phyloP scores from a whole-genome alignment of 2,888 invertebrate genomes.

The Melipona bicolor region DNA sequence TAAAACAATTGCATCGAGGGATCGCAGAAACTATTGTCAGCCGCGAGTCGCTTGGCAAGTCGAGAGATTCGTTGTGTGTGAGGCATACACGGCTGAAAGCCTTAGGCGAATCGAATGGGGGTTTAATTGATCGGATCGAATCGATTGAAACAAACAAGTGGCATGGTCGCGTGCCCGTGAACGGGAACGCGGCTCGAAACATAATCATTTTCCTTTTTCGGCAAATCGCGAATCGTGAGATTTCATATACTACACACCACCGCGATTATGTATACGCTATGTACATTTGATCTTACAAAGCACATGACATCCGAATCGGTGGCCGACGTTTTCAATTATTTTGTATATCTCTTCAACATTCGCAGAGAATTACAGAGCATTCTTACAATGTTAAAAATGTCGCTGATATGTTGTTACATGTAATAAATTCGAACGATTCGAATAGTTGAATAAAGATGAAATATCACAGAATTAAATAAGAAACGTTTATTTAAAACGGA shows the following conservation, averaged over 20 bases:
- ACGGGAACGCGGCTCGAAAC: constrained; percentile 47
- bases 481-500: not conserved
- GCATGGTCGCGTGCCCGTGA: constrained; percentile 51
- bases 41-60: constrained; percentile 50
- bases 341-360: not conserved
- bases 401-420: constrained; percentile 31
- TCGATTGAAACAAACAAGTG: constrained; percentile 55
- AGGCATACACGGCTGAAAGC: constrained; percentile 54
- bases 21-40: constrained; percentile 43
- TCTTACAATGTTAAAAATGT: not conserved
- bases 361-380: not conserved
- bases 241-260: constrained; percentile 44
- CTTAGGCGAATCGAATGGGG: constrained; percentile 53
- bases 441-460: not conserved
- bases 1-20: constrained; percentile 31
- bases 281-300: constrained; percentile 55
- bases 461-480: not conserved
- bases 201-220: constrained; percentile 42
- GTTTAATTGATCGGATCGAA: constrained; percentile 46
- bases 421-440: constrained; percentile 1
- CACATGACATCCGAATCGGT: constrained; percentile 41
- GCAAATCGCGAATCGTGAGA: constrained; percentile 47
- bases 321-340: not conserved
- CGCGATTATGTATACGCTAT: constrained; percentile 52
- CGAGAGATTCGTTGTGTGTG: constrained; percentile 65